Evolutionary conservation across 1,140 invertebrate species (phyloP).

Genomic region (Aphelinus atriplicis): DNA sequence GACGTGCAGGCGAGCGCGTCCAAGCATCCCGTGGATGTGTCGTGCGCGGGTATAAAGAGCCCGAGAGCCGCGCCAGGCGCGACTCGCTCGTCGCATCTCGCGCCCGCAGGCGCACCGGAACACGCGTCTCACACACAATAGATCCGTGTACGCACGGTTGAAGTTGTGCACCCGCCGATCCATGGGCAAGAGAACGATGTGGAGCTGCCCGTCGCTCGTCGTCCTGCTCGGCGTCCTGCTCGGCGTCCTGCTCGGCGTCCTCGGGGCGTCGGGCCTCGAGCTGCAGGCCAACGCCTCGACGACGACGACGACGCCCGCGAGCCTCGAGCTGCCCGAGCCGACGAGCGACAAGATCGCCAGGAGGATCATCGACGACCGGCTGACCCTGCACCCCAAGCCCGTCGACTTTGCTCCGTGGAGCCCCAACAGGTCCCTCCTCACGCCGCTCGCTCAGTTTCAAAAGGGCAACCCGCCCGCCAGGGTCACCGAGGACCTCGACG

Average conservation of each 20-base stretch:
- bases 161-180: neutral
- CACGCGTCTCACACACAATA: neutral
- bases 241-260: no score
- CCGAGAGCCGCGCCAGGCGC: constrained; percentile 11
- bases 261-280: neutral
- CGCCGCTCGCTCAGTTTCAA: no score
- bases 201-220: no score
- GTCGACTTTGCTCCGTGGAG: constrained; percentile 22
- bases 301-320: neutral
- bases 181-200: neutral
- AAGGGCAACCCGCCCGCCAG: neutral
- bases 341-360: constrained; percentile 11
- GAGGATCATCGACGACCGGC: constrained; percentile 30
- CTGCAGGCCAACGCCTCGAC: neutral
- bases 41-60: constrained; percentile 19
- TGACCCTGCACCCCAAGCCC: neutral
- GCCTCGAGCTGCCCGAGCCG: neutral
- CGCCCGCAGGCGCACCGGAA: neutral
- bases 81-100: neutral
- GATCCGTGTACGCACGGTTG: no score
- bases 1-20: constrained; percentile 26
- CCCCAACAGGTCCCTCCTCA: no score
- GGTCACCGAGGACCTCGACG: constrained; percentile 10
- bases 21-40: constrained; percentile 22
- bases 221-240: no score